Evolutionary conservation across 2,888 invertebrate genomes (phyloP).

Genomic region (Acleris laterana): DNA sequence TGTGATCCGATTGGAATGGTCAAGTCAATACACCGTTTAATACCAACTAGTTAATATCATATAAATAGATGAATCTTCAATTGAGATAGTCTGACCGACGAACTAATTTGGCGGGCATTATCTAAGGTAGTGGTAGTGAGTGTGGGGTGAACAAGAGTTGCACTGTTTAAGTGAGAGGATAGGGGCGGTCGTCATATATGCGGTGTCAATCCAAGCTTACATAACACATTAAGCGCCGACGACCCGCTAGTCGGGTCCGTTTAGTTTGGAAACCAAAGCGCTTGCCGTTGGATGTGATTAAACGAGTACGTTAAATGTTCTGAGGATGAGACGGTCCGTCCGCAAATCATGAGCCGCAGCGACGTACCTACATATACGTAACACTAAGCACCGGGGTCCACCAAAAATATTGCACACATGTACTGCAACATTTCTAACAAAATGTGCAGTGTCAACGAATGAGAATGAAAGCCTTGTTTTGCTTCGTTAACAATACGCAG

Average conservation of each 20-base stretch:
- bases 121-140: constrained; percentile 4
- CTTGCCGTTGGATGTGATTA: neutral
- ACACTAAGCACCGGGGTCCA: constrained; percentile 68
- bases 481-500: constrained; percentile 50
- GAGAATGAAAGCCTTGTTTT: constrained; percentile 51
- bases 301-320: constrained; percentile 66
- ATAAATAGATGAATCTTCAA: constrained; percentile 28
- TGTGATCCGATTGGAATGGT: constrained; percentile 71
- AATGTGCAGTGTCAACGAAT: constrained; percentile 58
- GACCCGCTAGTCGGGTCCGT: no score
- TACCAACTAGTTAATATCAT: constrained; percentile 68
- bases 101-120: constrained; percentile 18
- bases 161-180: constrained; percentile 37
- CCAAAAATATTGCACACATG: constrained; percentile 68
- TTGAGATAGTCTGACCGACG: constrained; percentile 15
- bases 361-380: constrained; percentile 44
- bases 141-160: constrained; percentile 14
- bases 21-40: constrained; percentile 55
- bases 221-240: constrained; percentile 37
- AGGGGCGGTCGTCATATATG: constrained; percentile 42
- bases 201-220: constrained; percentile 53
- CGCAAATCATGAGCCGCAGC: constrained; percentile 43
- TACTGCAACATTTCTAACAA: constrained; percentile 44
- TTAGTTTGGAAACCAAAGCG: no score
- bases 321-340: constrained; percentile 63